Conservation (phyloP, 2,888 invertebrate species). For the Sisyra terminalis region DNA sequence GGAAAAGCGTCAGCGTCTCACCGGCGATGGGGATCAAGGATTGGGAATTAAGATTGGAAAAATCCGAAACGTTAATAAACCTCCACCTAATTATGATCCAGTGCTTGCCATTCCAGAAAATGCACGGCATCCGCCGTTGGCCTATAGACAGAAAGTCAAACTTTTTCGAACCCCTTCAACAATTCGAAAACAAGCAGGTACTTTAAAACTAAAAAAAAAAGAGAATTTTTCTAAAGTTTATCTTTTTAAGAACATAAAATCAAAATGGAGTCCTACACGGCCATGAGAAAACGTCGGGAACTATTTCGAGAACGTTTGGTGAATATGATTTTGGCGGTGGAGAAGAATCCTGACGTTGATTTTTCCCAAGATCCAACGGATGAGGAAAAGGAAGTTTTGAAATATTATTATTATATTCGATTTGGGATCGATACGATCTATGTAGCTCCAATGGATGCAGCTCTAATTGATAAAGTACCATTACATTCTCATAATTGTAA, state of each 20-base stretch:
- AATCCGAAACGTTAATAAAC: background rate
- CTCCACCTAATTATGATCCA: background rate
- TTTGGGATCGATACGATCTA: conserved; percentile 83
- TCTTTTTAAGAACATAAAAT: background rate
- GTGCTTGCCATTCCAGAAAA: background rate
- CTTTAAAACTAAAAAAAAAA: too few relatives aligned
- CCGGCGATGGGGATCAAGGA: background rate
- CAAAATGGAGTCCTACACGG: background rate
- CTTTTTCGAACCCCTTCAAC: background rate
- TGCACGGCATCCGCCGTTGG: background rate
- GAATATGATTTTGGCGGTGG: conserved; percentile 48
- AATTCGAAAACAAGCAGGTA: conserved; percentile 1
- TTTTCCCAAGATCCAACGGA: conserved; percentile 28
- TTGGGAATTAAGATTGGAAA: background rate
- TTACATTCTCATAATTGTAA: too few relatives aligned
- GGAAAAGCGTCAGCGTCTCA: background rate
- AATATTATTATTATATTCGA: conserved; percentile 81
- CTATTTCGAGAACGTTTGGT: conserved; percentile 68
- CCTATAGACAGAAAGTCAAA: background rate
- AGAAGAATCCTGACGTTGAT: conserved; percentile 27
- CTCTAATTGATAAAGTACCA: conserved; percentile 46
- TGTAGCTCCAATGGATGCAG: conserved; percentile 66
- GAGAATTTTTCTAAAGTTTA: too few relatives aligned
- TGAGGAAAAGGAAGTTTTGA: conserved; percentile 47
- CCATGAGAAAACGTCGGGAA: conserved; percentile 40